Evolutionary conservation across 1,140 invertebrate genomes (phyloP).

Genomic region (Drosophila varians): DNA sequence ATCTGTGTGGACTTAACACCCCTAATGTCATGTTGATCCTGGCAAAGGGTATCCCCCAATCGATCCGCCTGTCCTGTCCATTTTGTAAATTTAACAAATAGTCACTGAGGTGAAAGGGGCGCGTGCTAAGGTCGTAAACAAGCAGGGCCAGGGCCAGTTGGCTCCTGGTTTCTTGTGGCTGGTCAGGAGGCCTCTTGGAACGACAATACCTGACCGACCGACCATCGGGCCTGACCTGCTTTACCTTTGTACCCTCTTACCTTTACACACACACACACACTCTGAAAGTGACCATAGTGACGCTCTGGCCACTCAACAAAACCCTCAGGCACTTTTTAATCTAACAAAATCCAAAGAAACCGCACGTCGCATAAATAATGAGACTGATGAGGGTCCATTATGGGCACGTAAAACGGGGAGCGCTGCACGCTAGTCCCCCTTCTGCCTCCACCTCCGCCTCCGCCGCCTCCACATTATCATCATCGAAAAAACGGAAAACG

Average conservation of each 20-base stretch:
- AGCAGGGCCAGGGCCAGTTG: constrained; percentile 49
- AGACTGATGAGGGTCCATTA: constrained; percentile 82
- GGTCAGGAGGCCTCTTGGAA: constrained; percentile 32
- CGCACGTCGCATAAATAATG: constrained; percentile 82
- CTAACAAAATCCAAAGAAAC: constrained; percentile 82
- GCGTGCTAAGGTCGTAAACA: constrained; percentile 69
- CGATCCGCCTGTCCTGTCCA: constrained; percentile 42
- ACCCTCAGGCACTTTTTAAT: constrained; percentile 82
- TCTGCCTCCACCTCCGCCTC: not conserved
- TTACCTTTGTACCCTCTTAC: constrained; percentile 10
- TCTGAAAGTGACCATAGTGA: constrained; percentile 62
- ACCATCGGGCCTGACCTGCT: not conserved
- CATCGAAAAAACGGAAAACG: constrained; percentile 7
- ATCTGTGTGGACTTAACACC: constrained; percentile 14
- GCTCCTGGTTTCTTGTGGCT: constrained; percentile 1
- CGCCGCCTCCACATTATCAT: constrained; percentile 13
- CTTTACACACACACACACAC: constrained; percentile 8
- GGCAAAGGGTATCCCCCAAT: constrained; percentile 43
- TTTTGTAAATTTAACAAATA: constrained; percentile 81
- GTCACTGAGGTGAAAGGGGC: constrained; percentile 73
- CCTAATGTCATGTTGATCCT: constrained; percentile 7
- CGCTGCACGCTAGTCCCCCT: constrained; percentile 47
- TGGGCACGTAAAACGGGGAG: constrained; percentile 68
- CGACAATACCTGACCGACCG: constrained; percentile 71
- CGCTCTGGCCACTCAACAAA: constrained; percentile 72